Base-by-base conservation (phyloP, 2,888 invertebrate species). In the Apoda limacodes region DNA sequence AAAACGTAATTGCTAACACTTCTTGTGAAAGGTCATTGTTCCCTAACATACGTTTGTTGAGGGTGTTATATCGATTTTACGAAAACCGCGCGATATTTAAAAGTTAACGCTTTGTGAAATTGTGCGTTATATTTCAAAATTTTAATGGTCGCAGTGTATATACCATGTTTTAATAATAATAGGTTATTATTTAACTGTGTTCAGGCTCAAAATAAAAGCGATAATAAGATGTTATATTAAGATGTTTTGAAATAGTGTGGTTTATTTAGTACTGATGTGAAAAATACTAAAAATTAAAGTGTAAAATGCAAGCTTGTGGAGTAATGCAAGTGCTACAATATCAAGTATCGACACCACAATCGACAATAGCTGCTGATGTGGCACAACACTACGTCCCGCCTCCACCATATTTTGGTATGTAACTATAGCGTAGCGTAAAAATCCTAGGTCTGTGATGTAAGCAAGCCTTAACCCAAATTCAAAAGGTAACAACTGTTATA, bases 261-360 rank as follows among this genome's bases (percentile, higher is more conserved):
- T n/a, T n/a, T n/a, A n/a, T n/a, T n/a, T n/a, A n/a, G n/a, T n/a
- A n/a, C n/a, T n/a, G n/a, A n/a, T n/a, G n/a, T n/a, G n/a, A n/a
- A n/a, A n/a, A n/a, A 22, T 20, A 15, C 10, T 11, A 27, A 34
- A 28, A 39, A 25, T 12, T 29, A 35, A 28, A 52, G 45, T 56
- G 53, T 46, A 17, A 5, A 17, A 85, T 86, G 85, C 83, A 83
- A 66, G 78, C 83, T 38, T 83, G 83, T 54, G 83, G 83, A 48
- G 80, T 86, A 45, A 86, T 86, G 85, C 86, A 86, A 76, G 83
- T 86, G 42, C 74, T 86, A 33, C 85, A 86, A 48, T 86, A 86
- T 56, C 83, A 85, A 59, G 83, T 85, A 48, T 71, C 80, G 42
- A 62, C 76, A 34, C 71, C 72, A 0, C 83, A 84, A 46, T 75